Evolutionary conservation across 2,797 vertebrate species (phyloP), one percentile per base, ranked within the genome.

Genomic region (Enteromius argenteus): DNA sequence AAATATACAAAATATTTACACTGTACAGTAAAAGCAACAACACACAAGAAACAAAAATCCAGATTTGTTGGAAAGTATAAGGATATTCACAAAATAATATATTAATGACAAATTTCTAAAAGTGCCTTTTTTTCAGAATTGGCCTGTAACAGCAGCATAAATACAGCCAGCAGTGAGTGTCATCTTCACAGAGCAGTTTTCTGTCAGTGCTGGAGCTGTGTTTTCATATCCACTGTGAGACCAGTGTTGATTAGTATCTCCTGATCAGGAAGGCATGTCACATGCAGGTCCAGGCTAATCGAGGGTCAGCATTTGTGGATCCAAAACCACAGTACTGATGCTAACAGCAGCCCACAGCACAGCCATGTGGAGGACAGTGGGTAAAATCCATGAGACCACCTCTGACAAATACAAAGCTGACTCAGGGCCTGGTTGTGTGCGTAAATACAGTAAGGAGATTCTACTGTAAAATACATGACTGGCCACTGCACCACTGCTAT

Each of bases 341-440:
- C 68, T 81, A 85, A 85, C 87, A 87, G 85, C 80, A 90, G 83
- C 75, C 86, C 87, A 87, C 86, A 90, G 89, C 86, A 89, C 87
- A 89, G 86, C 87, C 87, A 78, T 87, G 89, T 89, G 89, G 86
- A 89, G 68, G 87, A 80, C 81, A 84, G 83, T 69, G 87, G 87
- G 80, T 87, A 87, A 77, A 87, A 82, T 88, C 51, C 19, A 8
- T 30, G 51, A 78, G 78, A 81, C 67, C 78, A 66, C 75, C 85
- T 72, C 87, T 53, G 21, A 83, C 44, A 67, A 14, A 81, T 11
- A 71, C 21, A 0, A 58, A 32, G 67, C 68, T 81, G 67, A 69
- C 46, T 80, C 77, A 67, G 42, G 27, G 42, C 32, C 49, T 75
- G 13, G 3, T 58, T 76, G 21, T 17, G 7, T 9, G 10, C 3